A percentile compares a stretch with the other conserved stretches of the same genome.
phyloP scores from a whole-genome alignment of 1,140 invertebrate genomes.

The Drosophila ambigua region DNA sequence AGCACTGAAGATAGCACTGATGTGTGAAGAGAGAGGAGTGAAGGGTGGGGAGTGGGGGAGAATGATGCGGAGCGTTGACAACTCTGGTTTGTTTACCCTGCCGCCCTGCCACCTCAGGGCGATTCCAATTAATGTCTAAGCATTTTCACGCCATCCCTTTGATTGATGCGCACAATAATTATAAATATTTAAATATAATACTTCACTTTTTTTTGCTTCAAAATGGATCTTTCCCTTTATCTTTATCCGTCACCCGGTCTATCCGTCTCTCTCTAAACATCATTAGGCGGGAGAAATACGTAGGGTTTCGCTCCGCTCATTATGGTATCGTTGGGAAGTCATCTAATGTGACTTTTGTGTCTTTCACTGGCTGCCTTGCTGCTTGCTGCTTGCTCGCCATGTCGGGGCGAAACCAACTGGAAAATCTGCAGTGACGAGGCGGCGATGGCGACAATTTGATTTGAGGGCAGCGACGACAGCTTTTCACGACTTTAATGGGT shows the following conservation, averaged over 20 bases:
- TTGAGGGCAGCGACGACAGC: conserved; percentile 39
- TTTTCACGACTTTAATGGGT: conserved; percentile 66
- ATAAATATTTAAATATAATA: conserved; percentile 36
- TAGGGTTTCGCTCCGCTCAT: conserved; percentile 42
- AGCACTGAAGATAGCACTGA: conserved; percentile 48
- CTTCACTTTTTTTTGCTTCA: background rate
- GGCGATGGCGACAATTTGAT: conserved; percentile 61
- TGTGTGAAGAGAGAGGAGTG: conserved; percentile 36
- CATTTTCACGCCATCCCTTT: conserved; percentile 66
- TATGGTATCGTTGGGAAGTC: conserved; percentile 57
- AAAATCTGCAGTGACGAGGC: conserved; percentile 63
- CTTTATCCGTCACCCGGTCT: too few species aligned
- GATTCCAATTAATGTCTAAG: conserved; percentile 63
- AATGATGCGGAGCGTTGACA: conserved; percentile 38
- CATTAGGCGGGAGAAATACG: conserved; percentile 36
- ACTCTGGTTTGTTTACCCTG: conserved; percentile 42
- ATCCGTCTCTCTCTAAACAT: conserved; percentile 29
- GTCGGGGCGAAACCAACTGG: conserved; percentile 47
- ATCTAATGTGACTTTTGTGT: conserved; percentile 68
- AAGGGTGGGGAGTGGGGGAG: conserved; percentile 21
- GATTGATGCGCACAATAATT: conserved; percentile 65
- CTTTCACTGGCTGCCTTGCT: conserved; percentile 3
- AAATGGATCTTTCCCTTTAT: background rate
- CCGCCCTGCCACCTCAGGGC: conserved; percentile 10
- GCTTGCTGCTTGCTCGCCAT: background rate